Conservation (phyloP, 2,113 vertebrate species). For the Megatriorchis doriae region DNA sequence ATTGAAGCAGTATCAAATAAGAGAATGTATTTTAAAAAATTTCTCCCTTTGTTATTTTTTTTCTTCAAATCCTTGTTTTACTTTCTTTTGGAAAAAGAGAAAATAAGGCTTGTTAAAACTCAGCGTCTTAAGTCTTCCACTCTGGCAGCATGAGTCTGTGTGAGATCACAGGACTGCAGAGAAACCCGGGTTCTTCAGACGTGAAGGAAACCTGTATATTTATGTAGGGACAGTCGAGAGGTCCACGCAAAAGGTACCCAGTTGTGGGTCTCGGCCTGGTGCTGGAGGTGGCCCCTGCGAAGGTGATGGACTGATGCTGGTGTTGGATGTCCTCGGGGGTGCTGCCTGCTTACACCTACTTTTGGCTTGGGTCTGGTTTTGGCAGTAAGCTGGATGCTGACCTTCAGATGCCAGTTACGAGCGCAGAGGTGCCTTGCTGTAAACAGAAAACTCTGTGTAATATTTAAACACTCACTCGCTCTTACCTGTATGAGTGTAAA, state of each 20-base stretch:
- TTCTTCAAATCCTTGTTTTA: neutral
- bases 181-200: neutral
- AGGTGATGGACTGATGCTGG: neutral
- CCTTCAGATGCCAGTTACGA: neutral
- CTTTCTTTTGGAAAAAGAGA: neutral
- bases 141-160: neutral
- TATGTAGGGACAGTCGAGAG: accelerated
- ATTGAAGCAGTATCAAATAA: neutral
- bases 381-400: neutral
- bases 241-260: neutral
- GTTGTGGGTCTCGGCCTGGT: accelerated
- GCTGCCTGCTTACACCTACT: accelerated
- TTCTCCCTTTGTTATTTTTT: neutral
- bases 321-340: neutral
- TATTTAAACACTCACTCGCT: accelerated
- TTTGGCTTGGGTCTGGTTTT: neutral
- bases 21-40: neutral
- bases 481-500: neutral
- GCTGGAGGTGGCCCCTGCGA: neutral
- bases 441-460: neutral
- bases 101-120: neutral
- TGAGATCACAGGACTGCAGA: neutral
- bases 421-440: neutral
- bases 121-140: neutral
- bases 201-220: neutral